These are phyloP conservation scores for Burhinus bistriatus DNA, from an alignment of 2,113 vertebrate genomes.

Conservation along the genomic window DNA sequence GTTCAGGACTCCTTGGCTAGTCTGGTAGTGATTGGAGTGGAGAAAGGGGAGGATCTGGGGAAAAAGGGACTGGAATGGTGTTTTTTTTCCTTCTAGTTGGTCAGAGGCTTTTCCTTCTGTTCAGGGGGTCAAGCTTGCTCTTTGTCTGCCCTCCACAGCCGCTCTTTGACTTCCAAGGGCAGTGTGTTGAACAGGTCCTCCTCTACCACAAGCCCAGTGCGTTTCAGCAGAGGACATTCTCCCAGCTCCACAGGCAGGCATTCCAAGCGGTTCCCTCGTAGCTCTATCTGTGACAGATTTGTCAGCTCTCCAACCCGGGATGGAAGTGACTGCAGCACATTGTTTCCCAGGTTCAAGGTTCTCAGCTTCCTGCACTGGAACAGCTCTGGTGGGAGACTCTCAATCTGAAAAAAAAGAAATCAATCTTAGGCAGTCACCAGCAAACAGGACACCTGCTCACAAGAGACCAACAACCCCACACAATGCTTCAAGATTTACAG, in stretches of 20 bases:
- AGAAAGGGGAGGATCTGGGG: neutral
- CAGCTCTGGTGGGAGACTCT: constrained; percentile 90
- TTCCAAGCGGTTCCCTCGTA: constrained; percentile 92
- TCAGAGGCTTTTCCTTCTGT: neutral
- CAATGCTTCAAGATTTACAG: neutral
- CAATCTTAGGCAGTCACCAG: neutral
- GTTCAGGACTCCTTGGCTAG: constrained; percentile 41
- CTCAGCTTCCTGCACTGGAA: constrained; percentile 97
- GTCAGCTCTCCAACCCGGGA: constrained; percentile 91
- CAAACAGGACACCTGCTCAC: neutral
- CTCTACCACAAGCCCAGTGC: constrained; percentile 90
- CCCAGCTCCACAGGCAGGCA: constrained; percentile 94
- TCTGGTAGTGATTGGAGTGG: neutral
- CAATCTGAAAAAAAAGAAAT: constrained; percentile 77
- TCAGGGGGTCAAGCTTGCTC: constrained; percentile 83
- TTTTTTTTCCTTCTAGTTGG: constrained; percentile 15
- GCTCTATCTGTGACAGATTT: constrained; percentile 90
- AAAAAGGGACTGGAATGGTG: constrained; percentile 32
- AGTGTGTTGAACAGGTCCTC: constrained; percentile 94
- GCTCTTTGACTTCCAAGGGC: constrained; percentile 91
- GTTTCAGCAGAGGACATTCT: constrained; percentile 89
- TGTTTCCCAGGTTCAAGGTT: constrained; percentile 92
- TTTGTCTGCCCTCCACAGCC: constrained; percentile 91
- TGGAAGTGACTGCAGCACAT: constrained; percentile 87
- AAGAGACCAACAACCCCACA: neutral